Conservation (phyloP, 2,888 invertebrate species). For the Germaria angustata region DNA sequence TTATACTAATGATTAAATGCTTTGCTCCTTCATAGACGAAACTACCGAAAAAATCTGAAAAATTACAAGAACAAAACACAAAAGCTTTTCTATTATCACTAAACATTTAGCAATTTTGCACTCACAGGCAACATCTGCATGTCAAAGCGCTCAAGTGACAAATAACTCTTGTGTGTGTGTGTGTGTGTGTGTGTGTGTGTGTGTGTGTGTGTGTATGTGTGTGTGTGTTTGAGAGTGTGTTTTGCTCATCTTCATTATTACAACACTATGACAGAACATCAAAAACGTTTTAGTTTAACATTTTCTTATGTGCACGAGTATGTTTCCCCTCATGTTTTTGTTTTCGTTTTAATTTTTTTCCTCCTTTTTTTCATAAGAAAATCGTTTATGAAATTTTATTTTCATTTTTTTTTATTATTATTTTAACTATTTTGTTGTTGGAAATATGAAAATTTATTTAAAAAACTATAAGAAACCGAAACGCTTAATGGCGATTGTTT, state of each 20-base stretch:
- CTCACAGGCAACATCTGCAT: slow-evolving; percentile 31
- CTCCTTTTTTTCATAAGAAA: neutral
- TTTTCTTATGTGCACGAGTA: slow-evolving; percentile 35
- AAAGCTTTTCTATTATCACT: neutral
- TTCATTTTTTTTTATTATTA: too few relatives aligned
- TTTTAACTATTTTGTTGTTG: slow-evolving; percentile 4
- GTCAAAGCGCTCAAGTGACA: slow-evolving; percentile 1
- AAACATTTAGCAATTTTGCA: slow-evolving; percentile 11
- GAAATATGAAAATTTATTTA: neutral
- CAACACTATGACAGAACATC: slow-evolving; percentile 52
- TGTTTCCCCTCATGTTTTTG: neutral
- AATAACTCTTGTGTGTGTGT: neutral
- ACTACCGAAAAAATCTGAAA: too few relatives aligned
- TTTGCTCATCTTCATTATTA: slow-evolving; percentile 15
- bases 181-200: too few relatives aligned
- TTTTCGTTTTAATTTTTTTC: neutral
- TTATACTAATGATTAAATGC: neutral
- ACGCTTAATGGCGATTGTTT: slow-evolving; percentile 12
- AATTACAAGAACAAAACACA: too few relatives aligned
- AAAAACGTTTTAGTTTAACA: slow-evolving; percentile 59
- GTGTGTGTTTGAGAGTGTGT: neutral
- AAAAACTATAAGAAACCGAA: neutral
- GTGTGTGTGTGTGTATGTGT: too few relatives aligned
- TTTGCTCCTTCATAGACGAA: too few relatives aligned
- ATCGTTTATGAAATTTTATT: slow-evolving; percentile 16